Evolutionary conservation across 2,888 invertebrate species (phyloP), one percentile per base, ranked within the genome.

Genomic region (Trisateles emortualis): DNA sequence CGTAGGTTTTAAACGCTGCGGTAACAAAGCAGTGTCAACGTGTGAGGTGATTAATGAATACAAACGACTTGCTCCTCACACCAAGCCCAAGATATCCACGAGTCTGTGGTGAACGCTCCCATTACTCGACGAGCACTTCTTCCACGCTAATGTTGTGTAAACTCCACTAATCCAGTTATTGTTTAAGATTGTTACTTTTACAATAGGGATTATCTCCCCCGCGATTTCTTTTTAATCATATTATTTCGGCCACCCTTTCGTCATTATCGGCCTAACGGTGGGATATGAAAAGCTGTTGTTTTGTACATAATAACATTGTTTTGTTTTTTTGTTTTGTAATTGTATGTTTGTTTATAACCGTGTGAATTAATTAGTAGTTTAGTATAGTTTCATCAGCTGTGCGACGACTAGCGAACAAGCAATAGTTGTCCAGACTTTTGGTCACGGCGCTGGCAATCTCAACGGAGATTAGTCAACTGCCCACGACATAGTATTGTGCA

Each of bases 151-250:
- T 83, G 67, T 74, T 77, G 67, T 74, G 65, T 71, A 80, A 81
- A 78, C 78, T 71, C 72, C 53, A 59, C 62, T 75, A 76, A 84
- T 70, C 72, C 69, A 64, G 76, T 86, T 83, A 84, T 87, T 88
- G 87, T 87, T 79, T 78, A 69, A 79, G 75, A 76, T 84, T 81
- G 82, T 84, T 84, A 77, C 81, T 81, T 83, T 74, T 76, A 77
- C 81, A 82, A 82, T 83, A 74, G 68, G 72, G 78, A 85, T 85
- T 79, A 84, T 75, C 77, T 72, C 72, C 70, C 56, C 52, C 46
- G 60, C 69, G 68, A 72, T 76, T 78, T 76, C 64, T 76, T 83
- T 78, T 79, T 78, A 79, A 83, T 78, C 64, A 72, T 79, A 77
- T 83, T 73, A 68, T 49, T 60, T 49, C 33, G 44, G 52, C 64